These are phyloP conservation scores for Morone chrysops DNA, from an alignment of 2,113 vertebrate genomes.

Conservation along the genomic window DNA sequence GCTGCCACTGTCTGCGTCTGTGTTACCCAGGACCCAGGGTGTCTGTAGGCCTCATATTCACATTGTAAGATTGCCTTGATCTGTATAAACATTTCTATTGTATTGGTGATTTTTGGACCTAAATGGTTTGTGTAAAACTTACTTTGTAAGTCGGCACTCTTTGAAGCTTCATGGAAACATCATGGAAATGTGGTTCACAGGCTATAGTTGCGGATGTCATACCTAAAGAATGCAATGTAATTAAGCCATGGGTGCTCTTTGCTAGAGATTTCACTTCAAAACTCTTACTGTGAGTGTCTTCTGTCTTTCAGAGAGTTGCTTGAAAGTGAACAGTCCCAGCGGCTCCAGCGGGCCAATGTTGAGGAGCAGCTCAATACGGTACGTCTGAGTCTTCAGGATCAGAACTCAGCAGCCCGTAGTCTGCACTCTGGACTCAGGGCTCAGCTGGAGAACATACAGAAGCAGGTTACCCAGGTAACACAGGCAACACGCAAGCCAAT, in stretches of 20 bases:
- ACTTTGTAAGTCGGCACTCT: slow-evolving; percentile 9
- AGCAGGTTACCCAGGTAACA: slow-evolving; percentile 54
- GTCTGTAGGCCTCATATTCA: slow-evolving; percentile 18
- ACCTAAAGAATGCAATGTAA: background rate
- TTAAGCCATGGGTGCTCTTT: background rate
- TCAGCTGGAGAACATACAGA: slow-evolving; percentile 58
- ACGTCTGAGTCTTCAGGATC: slow-evolving; percentile 49
- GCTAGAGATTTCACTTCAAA: background rate
- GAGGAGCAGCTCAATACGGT: slow-evolving; percentile 67
- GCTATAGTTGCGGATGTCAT: slow-evolving; percentile 1
- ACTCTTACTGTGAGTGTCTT: background rate
- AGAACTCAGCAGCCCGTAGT: slow-evolving; percentile 32
- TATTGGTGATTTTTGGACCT: slow-evolving; percentile 32
- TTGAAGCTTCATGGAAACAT: slow-evolving; percentile 39
- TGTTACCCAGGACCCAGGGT: slow-evolving; percentile 11
- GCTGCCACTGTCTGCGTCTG: slow-evolving; percentile 48
- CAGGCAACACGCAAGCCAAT: background rate
- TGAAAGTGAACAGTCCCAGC: slow-evolving; percentile 41
- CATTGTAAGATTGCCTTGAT: slow-evolving; percentile 23
- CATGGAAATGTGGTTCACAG: slow-evolving; percentile 2
- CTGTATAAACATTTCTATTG: slow-evolving; percentile 49
- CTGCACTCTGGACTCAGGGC: slow-evolving; percentile 44
- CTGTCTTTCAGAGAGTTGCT: slow-evolving; percentile 71
- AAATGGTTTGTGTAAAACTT: slow-evolving; percentile 18
- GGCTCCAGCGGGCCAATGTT: slow-evolving; percentile 40